phyloP scores from a whole-genome alignment of 64 coral and sea anemone genomes.

The Catalaphyllia jardinei region DNA sequence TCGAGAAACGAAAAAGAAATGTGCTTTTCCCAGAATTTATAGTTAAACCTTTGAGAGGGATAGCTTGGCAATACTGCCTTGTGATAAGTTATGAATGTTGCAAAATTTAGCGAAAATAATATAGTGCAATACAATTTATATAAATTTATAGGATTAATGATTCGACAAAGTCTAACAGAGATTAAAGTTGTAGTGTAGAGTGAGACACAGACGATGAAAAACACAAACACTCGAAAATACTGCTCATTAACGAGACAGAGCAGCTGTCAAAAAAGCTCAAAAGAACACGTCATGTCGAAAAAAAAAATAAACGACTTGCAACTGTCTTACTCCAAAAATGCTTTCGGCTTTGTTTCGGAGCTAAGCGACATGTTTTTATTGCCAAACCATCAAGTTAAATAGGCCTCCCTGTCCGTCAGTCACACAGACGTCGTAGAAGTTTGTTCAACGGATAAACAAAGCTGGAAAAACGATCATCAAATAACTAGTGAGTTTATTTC shows the following conservation, averaged over 20 bases:
- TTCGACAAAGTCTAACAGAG: not conserved
- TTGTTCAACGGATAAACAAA: not conserved
- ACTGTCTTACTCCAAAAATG: not conserved
- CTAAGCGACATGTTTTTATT: not conserved
- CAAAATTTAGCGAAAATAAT: too few relatives aligned
- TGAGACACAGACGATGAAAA: not conserved
- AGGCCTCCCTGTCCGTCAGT: not conserved
- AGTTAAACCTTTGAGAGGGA: too few relatives aligned
- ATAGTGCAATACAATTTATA: too few relatives aligned
- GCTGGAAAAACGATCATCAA: not conserved
- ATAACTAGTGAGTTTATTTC: not conserved
- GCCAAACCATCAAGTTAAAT: not conserved
- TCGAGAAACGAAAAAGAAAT: too few relatives aligned
- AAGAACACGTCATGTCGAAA: not conserved
- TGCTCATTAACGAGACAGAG: not conserved
- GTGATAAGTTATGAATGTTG: too few relatives aligned
- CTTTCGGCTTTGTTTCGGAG: not conserved
- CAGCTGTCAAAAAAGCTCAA: slow-evolving; percentile 6
- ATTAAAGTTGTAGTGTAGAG: not conserved
- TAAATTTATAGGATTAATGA: too few relatives aligned
- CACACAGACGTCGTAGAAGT: not conserved
- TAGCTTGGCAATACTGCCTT: too few relatives aligned
- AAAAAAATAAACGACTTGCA: not conserved
- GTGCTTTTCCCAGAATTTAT: too few relatives aligned
- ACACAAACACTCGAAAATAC: not conserved